phyloP scores from a whole-genome alignment of 2,797 vertebrate species.

The Natrix natrix region DNA sequence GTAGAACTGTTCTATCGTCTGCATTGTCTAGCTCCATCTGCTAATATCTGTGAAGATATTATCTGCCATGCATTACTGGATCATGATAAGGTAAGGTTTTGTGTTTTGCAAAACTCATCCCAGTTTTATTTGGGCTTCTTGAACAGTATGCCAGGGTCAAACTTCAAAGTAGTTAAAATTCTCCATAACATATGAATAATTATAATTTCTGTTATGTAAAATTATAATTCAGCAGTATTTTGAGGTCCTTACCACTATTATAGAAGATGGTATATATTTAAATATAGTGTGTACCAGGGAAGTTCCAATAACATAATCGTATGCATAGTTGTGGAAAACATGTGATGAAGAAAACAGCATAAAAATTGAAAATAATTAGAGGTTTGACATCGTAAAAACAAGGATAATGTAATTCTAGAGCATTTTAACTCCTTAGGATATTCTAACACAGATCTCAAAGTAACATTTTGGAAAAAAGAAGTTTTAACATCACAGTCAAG shows the following conservation, averaged over 20 bases:
- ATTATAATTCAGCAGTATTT: not conserved
- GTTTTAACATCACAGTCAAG: not conserved
- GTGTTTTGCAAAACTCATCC: not conserved
- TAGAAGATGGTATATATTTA: not conserved
- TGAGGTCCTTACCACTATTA: not conserved
- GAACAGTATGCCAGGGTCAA: not conserved
- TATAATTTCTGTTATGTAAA: not conserved
- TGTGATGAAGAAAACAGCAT: not conserved
- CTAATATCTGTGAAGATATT: conserved; percentile 92
- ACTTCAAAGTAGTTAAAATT: not conserved
- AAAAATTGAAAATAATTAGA: not conserved
- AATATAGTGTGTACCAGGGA: not conserved
- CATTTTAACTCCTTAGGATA: not conserved
- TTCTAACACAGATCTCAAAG: not conserved
- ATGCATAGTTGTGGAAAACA: not conserved
- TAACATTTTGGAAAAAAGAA: not conserved
- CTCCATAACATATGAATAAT: not conserved
- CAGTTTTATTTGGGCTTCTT: not conserved
- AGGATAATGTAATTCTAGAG: not conserved
- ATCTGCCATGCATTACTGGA: conserved; percentile 89
- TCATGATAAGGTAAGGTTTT: conserved; percentile 82
- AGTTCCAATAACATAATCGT: not conserved
- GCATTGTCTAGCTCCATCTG: conserved; percentile 91
- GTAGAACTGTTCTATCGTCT: conserved; percentile 95
- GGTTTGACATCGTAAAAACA: not conserved